Evolutionary conservation across 64 coral and sea anemone species (phyloP).

Genomic region (Pachyseris speciosa): DNA sequence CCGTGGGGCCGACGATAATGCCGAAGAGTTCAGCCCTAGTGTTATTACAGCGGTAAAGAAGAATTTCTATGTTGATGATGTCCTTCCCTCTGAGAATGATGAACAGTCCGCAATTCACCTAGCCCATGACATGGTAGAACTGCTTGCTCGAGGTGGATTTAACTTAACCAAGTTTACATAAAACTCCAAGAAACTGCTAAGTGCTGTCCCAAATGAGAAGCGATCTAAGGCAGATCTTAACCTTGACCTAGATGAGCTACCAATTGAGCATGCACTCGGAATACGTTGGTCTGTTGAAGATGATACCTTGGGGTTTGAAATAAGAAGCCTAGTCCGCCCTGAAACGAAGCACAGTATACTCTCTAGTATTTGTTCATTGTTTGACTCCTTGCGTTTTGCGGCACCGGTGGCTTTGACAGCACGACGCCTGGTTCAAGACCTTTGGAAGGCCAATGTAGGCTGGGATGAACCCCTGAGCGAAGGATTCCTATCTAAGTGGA

Average conservation of each 20-base stretch:
- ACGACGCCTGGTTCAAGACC: slow-evolving; percentile 16
- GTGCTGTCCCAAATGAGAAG: background rate
- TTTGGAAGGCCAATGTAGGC: background rate
- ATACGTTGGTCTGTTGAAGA: slow-evolving; percentile 16
- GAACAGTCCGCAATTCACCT: slow-evolving; percentile 13
- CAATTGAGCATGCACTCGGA: slow-evolving; percentile 36
- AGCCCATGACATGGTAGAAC: slow-evolving; percentile 18
- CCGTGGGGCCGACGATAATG: slow-evolving; percentile 50
- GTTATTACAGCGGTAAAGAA: slow-evolving; percentile 12
- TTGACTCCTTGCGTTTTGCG: background rate
- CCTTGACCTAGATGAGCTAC: slow-evolving; percentile 42
- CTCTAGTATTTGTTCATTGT: slow-evolving; percentile 37
- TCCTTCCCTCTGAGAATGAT: slow-evolving; percentile 10
- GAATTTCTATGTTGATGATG: slow-evolving; percentile 79
- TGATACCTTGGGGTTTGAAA: background rate
- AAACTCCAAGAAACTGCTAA: slow-evolving; percentile 26
- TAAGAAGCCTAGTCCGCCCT: background rate
- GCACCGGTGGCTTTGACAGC: background rate
- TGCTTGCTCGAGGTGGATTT: slow-evolving; percentile 37
- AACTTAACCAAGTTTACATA: slow-evolving; percentile 58
- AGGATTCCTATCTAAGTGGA: background rate
- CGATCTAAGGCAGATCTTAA: slow-evolving; percentile 3
- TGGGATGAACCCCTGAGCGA: slow-evolving; percentile 41
- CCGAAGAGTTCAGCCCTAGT: slow-evolving; percentile 24
- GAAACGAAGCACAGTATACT: slow-evolving; percentile 24